These are phyloP conservation scores for Myotis pilosus DNA, from an alignment of 2,797 vertebrate genomes.

Conservation along the genomic window DNA sequence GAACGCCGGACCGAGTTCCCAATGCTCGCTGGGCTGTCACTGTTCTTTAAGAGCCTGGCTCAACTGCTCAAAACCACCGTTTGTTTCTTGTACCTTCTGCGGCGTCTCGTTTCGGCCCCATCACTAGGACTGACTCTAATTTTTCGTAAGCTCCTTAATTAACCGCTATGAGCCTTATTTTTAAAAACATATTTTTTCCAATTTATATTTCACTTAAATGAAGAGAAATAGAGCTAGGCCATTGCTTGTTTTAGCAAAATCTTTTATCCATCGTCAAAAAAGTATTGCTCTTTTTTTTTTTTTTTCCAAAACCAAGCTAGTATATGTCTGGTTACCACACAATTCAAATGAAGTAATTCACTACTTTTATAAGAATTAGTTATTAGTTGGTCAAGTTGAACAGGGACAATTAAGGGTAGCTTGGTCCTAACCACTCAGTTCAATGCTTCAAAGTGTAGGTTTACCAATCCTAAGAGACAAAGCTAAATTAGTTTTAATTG, in stretches of 20 bases:
- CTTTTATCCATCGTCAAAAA: conserved; percentile 4
- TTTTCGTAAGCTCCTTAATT: neutral
- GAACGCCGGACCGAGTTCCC: no score
- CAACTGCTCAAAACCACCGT: neutral
- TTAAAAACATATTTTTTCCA: neutral
- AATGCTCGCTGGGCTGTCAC: no score
- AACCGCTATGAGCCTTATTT: neutral
- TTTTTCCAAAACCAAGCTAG: neutral
- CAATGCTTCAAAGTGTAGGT: conserved; percentile 2
- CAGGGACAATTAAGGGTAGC: conserved; percentile 9
- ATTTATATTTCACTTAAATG: conserved; percentile 1
- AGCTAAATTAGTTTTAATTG: conserved; percentile 62
- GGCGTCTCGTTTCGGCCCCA: neutral
- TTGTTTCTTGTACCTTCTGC: neutral
- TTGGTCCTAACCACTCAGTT: conserved; percentile 10
- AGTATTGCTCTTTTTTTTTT: neutral
- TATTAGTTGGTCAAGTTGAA: conserved; percentile 54
- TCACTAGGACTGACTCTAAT: neutral
- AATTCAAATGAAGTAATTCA: neutral
- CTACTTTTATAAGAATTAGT: conserved; percentile 27
- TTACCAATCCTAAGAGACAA: conserved; percentile 42
- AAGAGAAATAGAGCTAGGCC: neutral
- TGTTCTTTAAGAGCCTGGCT: neutral
- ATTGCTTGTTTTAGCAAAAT: conserved; percentile 10
- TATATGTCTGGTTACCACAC: neutral